Evolutionary conservation across 1,140 invertebrate genomes (phyloP).

Genomic region (Zaprionus camerounensis): DNA sequence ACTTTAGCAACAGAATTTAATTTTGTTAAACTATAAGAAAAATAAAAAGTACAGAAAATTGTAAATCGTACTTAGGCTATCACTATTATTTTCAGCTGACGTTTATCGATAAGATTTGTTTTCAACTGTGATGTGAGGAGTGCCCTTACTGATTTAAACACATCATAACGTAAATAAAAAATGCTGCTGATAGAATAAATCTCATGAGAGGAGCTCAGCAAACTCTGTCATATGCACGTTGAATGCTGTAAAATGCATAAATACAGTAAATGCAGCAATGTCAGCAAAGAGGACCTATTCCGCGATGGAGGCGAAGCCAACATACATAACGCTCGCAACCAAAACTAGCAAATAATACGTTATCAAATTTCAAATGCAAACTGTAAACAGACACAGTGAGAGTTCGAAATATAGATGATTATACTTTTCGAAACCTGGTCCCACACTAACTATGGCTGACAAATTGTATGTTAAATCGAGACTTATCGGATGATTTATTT

Average conservation of each 20-base stretch:
- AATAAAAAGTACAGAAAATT: neutral
- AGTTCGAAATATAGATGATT: too few species aligned
- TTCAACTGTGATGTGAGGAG: constrained; percentile 6
- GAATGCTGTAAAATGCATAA: constrained; percentile 31
- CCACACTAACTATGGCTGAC: too few species aligned
- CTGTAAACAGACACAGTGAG: too few species aligned
- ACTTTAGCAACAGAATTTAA: neutral
- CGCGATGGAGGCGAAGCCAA: constrained; percentile 87
- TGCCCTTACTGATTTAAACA: constrained; percentile 12
- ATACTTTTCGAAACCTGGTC: too few species aligned
- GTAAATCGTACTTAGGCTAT: neutral
- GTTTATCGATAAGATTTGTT: neutral
- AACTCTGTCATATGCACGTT: constrained; percentile 52
- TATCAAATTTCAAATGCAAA: too few species aligned
- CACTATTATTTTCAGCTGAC: neutral
- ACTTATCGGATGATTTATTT: too few species aligned
- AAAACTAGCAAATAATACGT: too few species aligned
- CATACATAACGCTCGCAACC: neutral
- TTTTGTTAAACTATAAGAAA: neutral
- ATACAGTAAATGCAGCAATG: constrained; percentile 55
- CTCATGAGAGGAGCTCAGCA: constrained; percentile 62
- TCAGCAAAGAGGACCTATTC: constrained; percentile 44
- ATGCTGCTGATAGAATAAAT: constrained; percentile 64
- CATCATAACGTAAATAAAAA: constrained; percentile 54
- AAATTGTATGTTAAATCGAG: too few species aligned